Evolutionary conservation across 2,888 invertebrate genomes (phyloP).

Genomic region (Pocota personata): DNA sequence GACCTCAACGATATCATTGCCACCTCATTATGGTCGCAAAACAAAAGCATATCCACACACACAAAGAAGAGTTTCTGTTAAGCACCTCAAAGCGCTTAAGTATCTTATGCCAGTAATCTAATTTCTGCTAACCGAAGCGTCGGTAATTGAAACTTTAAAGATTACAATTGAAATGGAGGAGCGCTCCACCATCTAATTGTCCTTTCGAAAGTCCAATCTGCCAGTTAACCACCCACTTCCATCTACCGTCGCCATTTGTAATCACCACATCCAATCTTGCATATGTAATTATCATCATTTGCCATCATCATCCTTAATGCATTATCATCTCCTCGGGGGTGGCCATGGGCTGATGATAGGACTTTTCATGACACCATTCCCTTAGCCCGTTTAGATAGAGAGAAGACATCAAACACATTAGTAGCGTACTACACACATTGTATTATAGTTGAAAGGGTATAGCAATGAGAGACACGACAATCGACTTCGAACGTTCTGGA

Average conservation of each 20-base stretch:
- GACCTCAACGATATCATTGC: conserved; percentile 15
- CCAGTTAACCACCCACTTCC: neutral
- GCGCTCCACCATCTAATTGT: conserved; percentile 39
- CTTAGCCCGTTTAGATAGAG: neutral
- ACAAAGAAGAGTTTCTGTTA: neutral
- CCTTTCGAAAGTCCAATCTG: conserved; percentile 21
- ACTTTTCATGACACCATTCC: conserved; percentile 50
- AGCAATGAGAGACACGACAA: conserved; percentile 39
- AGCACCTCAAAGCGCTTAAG: neutral
- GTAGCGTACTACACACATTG: conserved; percentile 10
- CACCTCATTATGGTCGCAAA: conserved; percentile 42
- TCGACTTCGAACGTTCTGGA: conserved; percentile 35
- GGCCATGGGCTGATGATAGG: conserved; percentile 4
- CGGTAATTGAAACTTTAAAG: conserved; percentile 61
- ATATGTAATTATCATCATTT: conserved; percentile 73
- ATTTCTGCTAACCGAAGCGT: neutral
- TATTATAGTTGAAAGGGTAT: neutral
- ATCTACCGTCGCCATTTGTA: conserved; percentile 1
- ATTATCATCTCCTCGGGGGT: conserved; percentile 39
- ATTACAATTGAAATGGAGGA: conserved; percentile 32
- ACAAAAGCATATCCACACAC: neutral
- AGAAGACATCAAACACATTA: conserved; percentile 52
- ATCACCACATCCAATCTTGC: conserved; percentile 67
- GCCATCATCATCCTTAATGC: conserved; percentile 70
- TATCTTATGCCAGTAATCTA: conserved; percentile 2